Conservation (phyloP, 2,113 vertebrate species). For the Panurus biarmicus region DNA sequence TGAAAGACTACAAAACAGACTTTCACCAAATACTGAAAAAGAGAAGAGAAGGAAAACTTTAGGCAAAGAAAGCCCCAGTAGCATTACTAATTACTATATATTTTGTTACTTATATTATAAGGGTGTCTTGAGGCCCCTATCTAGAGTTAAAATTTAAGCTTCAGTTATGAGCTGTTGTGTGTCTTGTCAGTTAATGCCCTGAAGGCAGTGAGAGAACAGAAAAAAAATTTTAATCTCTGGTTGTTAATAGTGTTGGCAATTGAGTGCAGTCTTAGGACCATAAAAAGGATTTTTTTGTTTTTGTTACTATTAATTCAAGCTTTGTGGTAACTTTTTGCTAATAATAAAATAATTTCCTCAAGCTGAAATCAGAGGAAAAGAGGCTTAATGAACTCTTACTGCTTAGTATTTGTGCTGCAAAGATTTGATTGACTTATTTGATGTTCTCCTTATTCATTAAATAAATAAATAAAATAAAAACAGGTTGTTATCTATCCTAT, state of each 20-base stretch:
- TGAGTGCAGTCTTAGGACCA: neutral
- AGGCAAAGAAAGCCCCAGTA: neutral
- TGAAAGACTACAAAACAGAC: neutral
- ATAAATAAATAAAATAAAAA: neutral
- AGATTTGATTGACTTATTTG: neutral
- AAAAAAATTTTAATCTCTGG: neutral
- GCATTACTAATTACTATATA: neutral
- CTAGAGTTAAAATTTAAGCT: neutral
- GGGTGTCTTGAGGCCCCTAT: neutral
- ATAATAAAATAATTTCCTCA: neutral
- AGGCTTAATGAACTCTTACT: neutral
- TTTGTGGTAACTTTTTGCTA: neutral
- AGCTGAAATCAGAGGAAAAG: neutral
- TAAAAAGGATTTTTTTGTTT: neutral
- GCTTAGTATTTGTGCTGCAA: neutral
- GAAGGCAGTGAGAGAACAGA: neutral
- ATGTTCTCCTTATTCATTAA: neutral
- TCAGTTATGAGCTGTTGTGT: neutral
- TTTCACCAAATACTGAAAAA: neutral
- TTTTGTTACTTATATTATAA: neutral
- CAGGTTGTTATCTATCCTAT: neutral
- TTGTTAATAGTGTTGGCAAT: neutral
- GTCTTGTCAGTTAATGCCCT: neutral
- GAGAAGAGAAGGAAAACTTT: neutral
- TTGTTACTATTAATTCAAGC: neutral